These are phyloP conservation scores for Eupleurogrammus muticus DNA, from an alignment of 2,797 vertebrate species.

Conservation along the genomic window DNA sequence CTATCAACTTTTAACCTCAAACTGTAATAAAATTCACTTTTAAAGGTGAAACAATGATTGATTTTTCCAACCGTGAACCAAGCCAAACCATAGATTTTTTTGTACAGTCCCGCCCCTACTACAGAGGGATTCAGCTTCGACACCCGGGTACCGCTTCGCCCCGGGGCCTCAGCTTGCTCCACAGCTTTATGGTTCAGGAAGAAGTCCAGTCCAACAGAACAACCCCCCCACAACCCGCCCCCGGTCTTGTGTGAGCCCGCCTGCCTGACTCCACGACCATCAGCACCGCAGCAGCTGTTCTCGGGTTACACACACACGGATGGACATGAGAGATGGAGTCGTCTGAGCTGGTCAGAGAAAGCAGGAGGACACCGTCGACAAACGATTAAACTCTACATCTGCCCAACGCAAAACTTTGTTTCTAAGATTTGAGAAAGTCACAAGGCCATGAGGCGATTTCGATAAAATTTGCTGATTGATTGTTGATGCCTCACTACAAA, in stretches of 20 bases:
- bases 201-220: neutral
- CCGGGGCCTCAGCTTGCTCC: neutral
- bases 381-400: neutral
- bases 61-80: no score
- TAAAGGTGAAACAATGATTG: no score
- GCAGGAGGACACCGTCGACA: neutral
- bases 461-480: no score
- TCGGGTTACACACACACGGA: slow-evolving; percentile 54
- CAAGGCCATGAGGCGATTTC: no score
- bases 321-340: slow-evolving; percentile 6
- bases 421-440: no score
- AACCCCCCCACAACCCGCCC: neutral
- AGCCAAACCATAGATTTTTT: no score
- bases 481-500: neutral
- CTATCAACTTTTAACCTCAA: no score
- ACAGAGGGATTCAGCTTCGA: neutral
- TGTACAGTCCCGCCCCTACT: no score
- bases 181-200: neutral
- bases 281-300: slow-evolving; percentile 23
- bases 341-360: neutral
- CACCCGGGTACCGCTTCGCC: neutral
- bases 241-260: slow-evolving; percentile 27
- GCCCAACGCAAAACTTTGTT: neutral
- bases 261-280: slow-evolving; percentile 41
- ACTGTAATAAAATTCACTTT: no score